phyloP scores from a whole-genome alignment of 2,797 vertebrate species.

The Hirundo rustica region DNA sequence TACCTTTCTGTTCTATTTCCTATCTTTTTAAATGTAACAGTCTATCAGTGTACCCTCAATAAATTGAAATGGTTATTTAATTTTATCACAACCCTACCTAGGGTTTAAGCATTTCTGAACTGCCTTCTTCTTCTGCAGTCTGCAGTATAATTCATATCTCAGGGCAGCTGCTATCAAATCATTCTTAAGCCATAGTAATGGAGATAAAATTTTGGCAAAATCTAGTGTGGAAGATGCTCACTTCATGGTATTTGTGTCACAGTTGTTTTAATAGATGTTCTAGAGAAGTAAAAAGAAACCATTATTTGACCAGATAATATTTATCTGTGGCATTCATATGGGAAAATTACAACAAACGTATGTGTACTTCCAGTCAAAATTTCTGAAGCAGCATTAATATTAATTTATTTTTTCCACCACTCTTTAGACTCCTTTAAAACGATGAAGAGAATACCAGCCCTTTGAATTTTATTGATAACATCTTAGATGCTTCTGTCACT shows the following conservation, averaged over 20 bases:
- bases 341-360: not conserved
- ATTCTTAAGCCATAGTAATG: not conserved
- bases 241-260: not conserved
- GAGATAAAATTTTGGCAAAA: not conserved
- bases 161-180: not conserved
- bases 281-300: not conserved
- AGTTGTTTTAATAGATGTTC: not conserved
- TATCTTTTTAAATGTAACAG: not conserved
- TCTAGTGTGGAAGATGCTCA: not conserved
- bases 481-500: not conserved
- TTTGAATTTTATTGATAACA: not conserved
- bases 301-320: not conserved
- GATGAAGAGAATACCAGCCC: not conserved
- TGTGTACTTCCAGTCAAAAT: not conserved
- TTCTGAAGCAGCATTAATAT: not conserved
- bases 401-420: not conserved
- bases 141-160: not conserved
- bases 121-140: not conserved
- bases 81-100: not conserved
- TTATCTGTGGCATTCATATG: not conserved
- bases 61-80: not conserved
- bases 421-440: not conserved
- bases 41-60: not conserved
- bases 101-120: constrained; percentile 2
- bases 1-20: not conserved